Evolutionary conservation across 2,113 vertebrate species (phyloP).

Genomic region (Mirounga angustirostris): DNA sequence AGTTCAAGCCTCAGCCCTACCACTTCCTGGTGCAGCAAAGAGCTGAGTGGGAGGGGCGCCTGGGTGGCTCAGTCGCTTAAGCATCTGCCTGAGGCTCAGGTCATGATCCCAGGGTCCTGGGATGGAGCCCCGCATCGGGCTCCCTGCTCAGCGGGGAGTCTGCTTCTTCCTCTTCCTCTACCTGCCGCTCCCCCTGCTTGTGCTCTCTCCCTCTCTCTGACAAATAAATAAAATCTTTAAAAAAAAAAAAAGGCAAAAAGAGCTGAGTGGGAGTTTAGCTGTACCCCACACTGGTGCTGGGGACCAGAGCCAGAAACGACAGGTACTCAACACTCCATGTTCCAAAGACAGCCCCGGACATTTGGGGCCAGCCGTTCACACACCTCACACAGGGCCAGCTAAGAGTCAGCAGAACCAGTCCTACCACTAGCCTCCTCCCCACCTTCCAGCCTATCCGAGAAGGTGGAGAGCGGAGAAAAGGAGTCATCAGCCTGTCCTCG

Average conservation of each 20-base stretch:
- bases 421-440: neutral
- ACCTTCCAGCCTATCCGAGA: neutral
- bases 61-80: too few species aligned
- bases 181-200: too few species aligned
- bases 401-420: neutral
- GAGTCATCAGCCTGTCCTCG: neutral
- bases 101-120: too few species aligned
- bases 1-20: accelerated
- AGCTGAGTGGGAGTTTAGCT: neutral
- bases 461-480: neutral
- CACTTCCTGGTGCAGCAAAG: neutral
- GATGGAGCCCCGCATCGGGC: accelerated
- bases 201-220: too few species aligned
- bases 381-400: neutral
- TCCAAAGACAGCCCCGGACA: neutral
- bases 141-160: too few species aligned
- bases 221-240: too few species aligned
- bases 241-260: neutral
- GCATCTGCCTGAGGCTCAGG: too few species aligned
- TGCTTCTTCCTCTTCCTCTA: too few species aligned
- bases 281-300: neutral
- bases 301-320: neutral
- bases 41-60: neutral
- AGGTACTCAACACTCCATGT: neutral
- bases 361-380: neutral